These are phyloP conservation scores for Myotis findleyi DNA, from an alignment of 2,797 vertebrate genomes.

Conservation along the genomic window DNA sequence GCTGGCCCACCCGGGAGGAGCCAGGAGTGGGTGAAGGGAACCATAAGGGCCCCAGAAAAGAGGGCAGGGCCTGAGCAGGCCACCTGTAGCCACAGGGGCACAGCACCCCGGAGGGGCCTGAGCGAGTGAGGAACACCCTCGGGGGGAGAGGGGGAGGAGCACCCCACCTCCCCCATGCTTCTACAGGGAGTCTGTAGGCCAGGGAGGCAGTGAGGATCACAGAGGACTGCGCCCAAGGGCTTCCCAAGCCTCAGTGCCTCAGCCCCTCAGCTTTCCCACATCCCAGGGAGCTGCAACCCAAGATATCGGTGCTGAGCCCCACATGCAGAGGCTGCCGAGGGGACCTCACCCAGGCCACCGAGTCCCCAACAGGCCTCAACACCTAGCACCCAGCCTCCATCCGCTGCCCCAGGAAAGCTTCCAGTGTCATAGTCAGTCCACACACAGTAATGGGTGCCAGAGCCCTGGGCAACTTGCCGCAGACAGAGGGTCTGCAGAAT, in stretches of 20 bases:
- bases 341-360: accelerated
- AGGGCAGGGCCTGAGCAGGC: neutral
- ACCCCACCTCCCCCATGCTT: neutral
- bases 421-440: neutral
- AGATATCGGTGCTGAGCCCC: neutral
- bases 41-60: neutral
- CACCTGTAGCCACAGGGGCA: accelerated
- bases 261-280: neutral
- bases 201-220: accelerated
- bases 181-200: accelerated
- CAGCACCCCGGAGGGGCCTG: neutral
- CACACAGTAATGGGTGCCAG: neutral
- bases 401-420: neutral
- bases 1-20: neutral
- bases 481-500: neutral
- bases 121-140: neutral
- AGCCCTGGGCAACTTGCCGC: neutral
- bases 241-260: neutral
- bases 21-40: neutral
- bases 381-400: neutral
- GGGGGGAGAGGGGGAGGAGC: no score
- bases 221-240: neutral
- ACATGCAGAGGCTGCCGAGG: neutral
- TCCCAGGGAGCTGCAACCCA: neutral
- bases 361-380: neutral